Evolutionary conservation across 2,888 invertebrate species (phyloP).

Genomic region (Thecocarcelia acutangulata): DNA sequence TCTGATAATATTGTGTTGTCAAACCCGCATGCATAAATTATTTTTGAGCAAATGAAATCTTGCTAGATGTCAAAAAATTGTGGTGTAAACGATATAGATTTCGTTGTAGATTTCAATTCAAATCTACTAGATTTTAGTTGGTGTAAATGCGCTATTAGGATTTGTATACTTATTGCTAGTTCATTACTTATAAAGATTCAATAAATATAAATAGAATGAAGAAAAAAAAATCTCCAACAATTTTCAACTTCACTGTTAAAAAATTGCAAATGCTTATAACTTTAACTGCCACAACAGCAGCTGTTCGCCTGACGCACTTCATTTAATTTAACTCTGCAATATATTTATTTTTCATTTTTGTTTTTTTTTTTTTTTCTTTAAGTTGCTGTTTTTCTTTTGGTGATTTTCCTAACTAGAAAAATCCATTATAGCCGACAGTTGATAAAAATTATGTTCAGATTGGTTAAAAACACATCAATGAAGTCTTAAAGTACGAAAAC

Average conservation of each 20-base stretch:
- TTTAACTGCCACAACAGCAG: constrained; percentile 23
- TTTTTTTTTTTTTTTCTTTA: background rate
- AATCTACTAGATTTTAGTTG: no score
- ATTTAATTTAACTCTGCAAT: constrained; percentile 58
- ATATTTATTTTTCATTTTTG: background rate
- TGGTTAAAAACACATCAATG: constrained; percentile 40
- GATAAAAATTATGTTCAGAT: constrained; percentile 56
- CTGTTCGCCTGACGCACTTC: constrained; percentile 58
- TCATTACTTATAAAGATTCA: no score
- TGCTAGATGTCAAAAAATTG: no score
- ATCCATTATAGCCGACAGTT: constrained; percentile 50
- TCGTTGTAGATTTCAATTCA: no score
- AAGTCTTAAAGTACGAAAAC: constrained; percentile 7
- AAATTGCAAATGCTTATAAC: background rate
- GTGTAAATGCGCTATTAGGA: no score
- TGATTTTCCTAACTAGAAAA: constrained; percentile 48
- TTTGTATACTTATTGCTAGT: no score
- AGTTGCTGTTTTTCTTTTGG: background rate
- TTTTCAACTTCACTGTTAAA: background rate
- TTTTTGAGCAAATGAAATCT: no score
- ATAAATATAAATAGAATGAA: no score
- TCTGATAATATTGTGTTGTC: no score
- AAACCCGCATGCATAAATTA: no score
- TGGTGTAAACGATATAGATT: no score
- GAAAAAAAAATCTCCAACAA: background rate